These are phyloP conservation scores for Dendrolimus pini DNA, from an alignment of 2,888 invertebrate species.

Conservation along the genomic window DNA sequence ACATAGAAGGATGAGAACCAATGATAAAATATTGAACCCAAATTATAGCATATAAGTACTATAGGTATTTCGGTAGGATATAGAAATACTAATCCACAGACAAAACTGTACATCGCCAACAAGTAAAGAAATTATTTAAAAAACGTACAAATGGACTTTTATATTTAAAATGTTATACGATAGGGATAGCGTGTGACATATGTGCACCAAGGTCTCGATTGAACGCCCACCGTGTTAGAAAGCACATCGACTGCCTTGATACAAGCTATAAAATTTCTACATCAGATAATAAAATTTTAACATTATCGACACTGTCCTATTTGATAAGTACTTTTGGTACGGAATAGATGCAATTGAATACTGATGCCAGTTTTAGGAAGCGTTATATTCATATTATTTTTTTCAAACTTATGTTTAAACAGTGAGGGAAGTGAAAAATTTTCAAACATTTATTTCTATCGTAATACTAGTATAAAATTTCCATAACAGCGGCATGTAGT, in stretches of 20 bases:
- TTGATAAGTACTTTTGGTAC: slow-evolving; percentile 21
- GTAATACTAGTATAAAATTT: too few species aligned
- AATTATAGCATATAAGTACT: too few species aligned
- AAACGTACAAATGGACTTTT: background rate
- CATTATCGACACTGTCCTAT: slow-evolving; percentile 47
- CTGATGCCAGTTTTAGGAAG: slow-evolving; percentile 7
- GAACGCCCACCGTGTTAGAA: slow-evolving; percentile 36
- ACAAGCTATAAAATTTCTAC: slow-evolving; percentile 49
- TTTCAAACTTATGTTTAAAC: too few species aligned
- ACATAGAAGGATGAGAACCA: too few species aligned
- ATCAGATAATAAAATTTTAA: slow-evolving; percentile 50
- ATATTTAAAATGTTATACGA: background rate
- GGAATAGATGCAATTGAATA: slow-evolving; percentile 17
- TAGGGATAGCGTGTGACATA: background rate
- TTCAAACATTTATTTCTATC: too few species aligned
- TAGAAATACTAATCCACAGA: too few species aligned
- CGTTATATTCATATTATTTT: too few species aligned
- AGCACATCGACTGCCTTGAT: slow-evolving; percentile 20
- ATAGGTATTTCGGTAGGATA: too few species aligned
- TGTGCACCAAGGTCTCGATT: slow-evolving; percentile 22
- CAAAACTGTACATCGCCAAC: too few species aligned
- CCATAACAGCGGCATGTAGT: too few species aligned
- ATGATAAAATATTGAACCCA: too few species aligned
- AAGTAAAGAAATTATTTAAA: background rate
- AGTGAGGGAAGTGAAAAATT: too few species aligned